A percentile compares a stretch with the other conserved stretches of the same genome.
These are phyloP conservation scores for Drosophila nr. perissopoda DNA, from an alignment of 2,888 invertebrate genomes.

Conservation along the genomic window DNA sequence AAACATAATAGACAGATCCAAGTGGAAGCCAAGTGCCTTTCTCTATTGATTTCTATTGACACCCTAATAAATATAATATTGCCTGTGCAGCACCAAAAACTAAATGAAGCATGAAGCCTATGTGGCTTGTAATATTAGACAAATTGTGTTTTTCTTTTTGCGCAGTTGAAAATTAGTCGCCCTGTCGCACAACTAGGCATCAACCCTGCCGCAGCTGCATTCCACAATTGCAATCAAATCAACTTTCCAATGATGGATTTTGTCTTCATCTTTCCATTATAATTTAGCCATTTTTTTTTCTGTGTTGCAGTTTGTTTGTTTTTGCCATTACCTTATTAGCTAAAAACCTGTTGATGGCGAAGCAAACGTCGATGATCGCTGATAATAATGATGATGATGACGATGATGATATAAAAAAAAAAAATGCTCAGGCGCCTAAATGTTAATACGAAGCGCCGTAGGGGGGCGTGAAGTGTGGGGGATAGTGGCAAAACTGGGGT, in stretches of 20 bases:
- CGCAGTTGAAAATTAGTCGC: conserved; percentile 53
- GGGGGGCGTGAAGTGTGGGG: background rate
- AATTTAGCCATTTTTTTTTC: conserved; percentile 56
- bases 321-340: conserved; percentile 70
- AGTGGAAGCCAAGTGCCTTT: conserved; percentile 43
- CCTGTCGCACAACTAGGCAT: conserved; percentile 74
- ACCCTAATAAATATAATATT: conserved; percentile 40
- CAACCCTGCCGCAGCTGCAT: conserved; percentile 70
- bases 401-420: conserved; percentile 36
- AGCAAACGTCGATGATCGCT: conserved; percentile 17
- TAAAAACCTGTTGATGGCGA: conserved; percentile 59
- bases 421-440: conserved; percentile 54
- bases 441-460: conserved; percentile 23
- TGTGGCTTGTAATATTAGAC: conserved; percentile 46
- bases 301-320: conserved; percentile 8
- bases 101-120: conserved; percentile 65
- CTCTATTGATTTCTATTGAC: conserved; percentile 35
- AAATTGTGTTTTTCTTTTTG: conserved; percentile 18
- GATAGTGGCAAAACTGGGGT: background rate
- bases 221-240: conserved; percentile 76
- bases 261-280: conserved; percentile 61
- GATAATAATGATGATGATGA: conserved; percentile 23
- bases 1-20: background rate
- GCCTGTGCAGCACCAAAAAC: conserved; percentile 27
- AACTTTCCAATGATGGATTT: conserved; percentile 82